These are phyloP conservation scores for Blera fallax DNA, from an alignment of 2,888 invertebrate species.

Conservation along the genomic window DNA sequence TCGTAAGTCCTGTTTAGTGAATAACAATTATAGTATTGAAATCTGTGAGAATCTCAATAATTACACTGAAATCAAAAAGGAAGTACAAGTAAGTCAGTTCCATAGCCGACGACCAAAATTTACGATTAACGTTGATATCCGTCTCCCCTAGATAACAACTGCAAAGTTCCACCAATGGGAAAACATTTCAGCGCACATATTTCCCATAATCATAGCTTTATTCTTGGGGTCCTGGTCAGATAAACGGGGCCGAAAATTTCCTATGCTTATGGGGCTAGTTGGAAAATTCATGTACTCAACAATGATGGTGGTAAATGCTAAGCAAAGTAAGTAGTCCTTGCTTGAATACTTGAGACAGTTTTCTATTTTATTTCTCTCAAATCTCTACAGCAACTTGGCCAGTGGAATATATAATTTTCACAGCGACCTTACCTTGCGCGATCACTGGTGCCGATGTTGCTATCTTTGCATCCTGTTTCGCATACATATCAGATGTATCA, in stretches of 20 bases:
- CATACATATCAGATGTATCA: conserved; percentile 91
- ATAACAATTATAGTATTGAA: conserved; percentile 86
- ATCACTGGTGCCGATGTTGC: conserved; percentile 90
- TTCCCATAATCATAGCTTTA: conserved; percentile 89
- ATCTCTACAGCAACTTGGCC: conserved; percentile 84
- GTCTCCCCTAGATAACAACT: conserved; percentile 85
- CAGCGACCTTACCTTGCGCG: conserved; percentile 89
- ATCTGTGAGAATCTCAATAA: conserved; percentile 86
- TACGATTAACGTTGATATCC: neutral
- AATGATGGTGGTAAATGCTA: conserved; percentile 88
- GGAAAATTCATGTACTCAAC: conserved; percentile 90
- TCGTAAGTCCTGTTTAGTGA: conserved; percentile 89
- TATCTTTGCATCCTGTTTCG: conserved; percentile 90
- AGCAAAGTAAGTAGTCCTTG: conserved; percentile 81
- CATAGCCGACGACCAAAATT: neutral
- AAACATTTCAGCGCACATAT: conserved; percentile 87
- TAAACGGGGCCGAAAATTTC: conserved; percentile 88
- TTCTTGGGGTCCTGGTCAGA: conserved; percentile 93
- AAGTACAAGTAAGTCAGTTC: conserved; percentile 86
- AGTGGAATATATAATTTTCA: conserved; percentile 88
- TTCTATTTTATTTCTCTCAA: neutral
- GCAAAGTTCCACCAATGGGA: conserved; percentile 91
- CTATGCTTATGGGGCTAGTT: conserved; percentile 87
- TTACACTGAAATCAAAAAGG: conserved; percentile 84
- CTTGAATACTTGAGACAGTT: neutral